A percentile compares a stretch with the other conserved stretches of the same genome.
Conservation (phyloP, 2,888 invertebrate genomes). For the Eudasyphora cyanicolor region DNA sequence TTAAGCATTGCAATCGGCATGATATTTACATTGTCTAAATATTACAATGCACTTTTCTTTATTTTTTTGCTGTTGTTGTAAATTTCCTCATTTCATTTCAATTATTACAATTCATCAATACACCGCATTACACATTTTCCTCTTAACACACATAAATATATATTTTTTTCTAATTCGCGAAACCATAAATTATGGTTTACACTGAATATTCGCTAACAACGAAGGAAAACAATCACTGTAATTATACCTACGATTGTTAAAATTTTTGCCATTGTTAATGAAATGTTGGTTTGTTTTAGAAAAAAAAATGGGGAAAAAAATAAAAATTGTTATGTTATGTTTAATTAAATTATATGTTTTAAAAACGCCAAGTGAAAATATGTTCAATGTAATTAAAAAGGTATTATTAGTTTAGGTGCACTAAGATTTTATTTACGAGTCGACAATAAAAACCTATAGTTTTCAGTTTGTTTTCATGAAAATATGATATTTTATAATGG, state of each 20-base stretch:
- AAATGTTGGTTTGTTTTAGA: not conserved
- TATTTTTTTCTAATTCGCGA: constrained; percentile 25
- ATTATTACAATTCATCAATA: not conserved
- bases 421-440: no score
- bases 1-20: no score
- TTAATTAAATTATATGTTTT: constrained; percentile 18
- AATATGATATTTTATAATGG: no score
- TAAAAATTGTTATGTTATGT: constrained; percentile 13
- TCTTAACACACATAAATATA: not conserved
- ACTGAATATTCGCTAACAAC: constrained; percentile 2
- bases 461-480: no score
- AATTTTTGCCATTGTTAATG: not conserved
- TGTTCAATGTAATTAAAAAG: constrained; percentile 6
- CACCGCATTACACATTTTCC: not conserved
- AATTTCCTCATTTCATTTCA: not conserved
- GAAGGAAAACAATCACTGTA: not conserved
- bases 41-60: not conserved
- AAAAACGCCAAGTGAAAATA: not conserved
- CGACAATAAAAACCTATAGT: no score
- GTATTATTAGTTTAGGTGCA: no score
- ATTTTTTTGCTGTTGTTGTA: no score
- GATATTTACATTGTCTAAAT: not conserved
- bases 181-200: constrained; percentile 34
- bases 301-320: not conserved
- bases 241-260: constrained; percentile 24